A percentile compares a stretch with the other conserved stretches of the same genome.
These are phyloP conservation scores for Ambastaia sidthimunki DNA, from an alignment of 2,797 vertebrate species.

Conservation along the genomic window DNA sequence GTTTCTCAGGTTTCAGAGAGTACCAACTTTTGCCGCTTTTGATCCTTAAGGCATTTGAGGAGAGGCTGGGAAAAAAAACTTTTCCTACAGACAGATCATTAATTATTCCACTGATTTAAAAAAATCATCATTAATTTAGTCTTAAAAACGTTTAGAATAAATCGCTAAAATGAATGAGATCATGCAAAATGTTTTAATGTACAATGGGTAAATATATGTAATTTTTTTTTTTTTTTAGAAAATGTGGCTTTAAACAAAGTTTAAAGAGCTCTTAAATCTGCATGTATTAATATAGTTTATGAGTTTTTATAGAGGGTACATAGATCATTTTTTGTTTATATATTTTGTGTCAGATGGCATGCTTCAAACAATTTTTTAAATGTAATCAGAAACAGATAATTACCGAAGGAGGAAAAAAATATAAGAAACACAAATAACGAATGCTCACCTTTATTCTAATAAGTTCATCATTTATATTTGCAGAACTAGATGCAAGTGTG, in stretches of 20 bases:
- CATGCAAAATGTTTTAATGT: not conserved
- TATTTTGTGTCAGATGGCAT: no score
- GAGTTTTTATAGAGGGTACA: not conserved
- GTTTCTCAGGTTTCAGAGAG: constrained; percentile 92
- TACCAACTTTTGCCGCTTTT: constrained; percentile 77
- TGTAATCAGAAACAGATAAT: not conserved
- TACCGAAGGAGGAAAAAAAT: not conserved
- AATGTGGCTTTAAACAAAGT: not conserved
- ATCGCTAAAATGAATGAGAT: not conserved
- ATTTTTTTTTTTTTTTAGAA: not conserved
- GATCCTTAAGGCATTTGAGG: constrained; percentile 53
- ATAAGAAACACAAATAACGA: not conserved
- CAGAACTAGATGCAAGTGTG: not conserved
- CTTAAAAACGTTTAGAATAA: constrained; percentile 12
- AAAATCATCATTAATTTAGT: no score
- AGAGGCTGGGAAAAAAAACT: constrained; percentile 50
- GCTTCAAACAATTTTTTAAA: not conserved
- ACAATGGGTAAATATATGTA: not conserved
- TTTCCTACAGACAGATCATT: constrained; percentile 42
- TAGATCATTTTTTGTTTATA: not conserved
- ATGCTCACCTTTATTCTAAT: not conserved
- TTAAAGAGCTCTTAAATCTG: not conserved
- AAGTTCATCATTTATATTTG: not conserved
- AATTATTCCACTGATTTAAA: constrained; percentile 37
- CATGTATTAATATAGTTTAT: not conserved